phyloP scores from a whole-genome alignment of 2,888 invertebrate genomes.

The Amblyjoppa fuscipennis region DNA sequence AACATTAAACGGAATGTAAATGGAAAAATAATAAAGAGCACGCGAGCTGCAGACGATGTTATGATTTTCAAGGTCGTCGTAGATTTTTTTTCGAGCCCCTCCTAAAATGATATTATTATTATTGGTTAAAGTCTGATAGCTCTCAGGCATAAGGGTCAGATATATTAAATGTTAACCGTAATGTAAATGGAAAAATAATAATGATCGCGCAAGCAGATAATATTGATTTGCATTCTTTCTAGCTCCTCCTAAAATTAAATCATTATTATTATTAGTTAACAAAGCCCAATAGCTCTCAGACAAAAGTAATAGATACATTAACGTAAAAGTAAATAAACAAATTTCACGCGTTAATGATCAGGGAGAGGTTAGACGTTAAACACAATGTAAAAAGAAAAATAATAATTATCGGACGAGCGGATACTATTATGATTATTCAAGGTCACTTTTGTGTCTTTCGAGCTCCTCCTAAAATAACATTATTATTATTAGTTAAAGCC shows the following conservation, averaged over 20 bases:
- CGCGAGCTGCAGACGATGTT: too few relatives aligned
- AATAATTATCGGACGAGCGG: background rate
- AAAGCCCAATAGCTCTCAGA: too few relatives aligned
- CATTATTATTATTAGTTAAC: too few relatives aligned
- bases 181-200: too few relatives aligned
- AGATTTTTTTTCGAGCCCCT: background rate
- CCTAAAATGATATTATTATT: background rate
- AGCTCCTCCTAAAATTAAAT: background rate
- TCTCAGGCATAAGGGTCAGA: background rate
- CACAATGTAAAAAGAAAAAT: background rate
- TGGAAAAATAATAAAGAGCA: background rate
- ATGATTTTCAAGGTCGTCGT: background rate
- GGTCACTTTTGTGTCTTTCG: background rate
- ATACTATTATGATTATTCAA: background rate
- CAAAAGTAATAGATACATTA: background rate
- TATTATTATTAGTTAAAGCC: background rate
- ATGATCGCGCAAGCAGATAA: too few relatives aligned
- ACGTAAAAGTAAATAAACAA: background rate
- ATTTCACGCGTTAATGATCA: background rate
- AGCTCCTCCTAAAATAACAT: background rate
- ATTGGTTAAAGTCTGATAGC: background rate
- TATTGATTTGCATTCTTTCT: background rate
- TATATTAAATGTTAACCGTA: too few relatives aligned
- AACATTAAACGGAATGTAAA: background rate
- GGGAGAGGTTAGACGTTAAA: background rate